Evolutionary conservation across 1,140 invertebrate genomes (phyloP).

Genomic region (Penaeus vannamei): DNA sequence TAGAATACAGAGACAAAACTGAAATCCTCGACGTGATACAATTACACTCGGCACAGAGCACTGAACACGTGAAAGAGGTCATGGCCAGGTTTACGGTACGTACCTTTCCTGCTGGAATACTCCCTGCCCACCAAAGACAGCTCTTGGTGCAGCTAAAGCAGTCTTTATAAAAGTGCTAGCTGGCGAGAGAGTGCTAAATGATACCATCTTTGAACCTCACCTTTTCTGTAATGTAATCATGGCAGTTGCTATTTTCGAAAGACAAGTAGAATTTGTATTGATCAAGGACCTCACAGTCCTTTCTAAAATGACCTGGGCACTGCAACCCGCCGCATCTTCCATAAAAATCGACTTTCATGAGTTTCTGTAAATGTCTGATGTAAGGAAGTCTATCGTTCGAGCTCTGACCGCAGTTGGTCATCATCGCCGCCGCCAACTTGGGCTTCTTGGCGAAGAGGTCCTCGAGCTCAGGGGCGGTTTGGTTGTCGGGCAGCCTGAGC

Average conservation of each 20-base stretch:
- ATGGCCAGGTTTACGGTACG: too few species aligned
- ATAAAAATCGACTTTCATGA: constrained; percentile 77
- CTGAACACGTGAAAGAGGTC: too few species aligned
- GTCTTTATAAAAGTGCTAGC: constrained; percentile 34
- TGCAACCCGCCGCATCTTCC: constrained; percentile 74
- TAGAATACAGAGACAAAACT: too few species aligned
- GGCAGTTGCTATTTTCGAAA: constrained; percentile 82
- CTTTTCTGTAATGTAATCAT: constrained; percentile 82
- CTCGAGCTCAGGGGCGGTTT: not conserved
- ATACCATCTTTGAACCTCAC: constrained; percentile 26
- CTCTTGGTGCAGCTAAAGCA: too few species aligned
- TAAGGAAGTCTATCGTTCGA: constrained; percentile 76
- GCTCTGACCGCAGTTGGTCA: constrained; percentile 76
- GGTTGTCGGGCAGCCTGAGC: constrained; percentile 68
- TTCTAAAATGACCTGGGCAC: constrained; percentile 76
- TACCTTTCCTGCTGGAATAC: too few species aligned
- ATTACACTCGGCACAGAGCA: too few species aligned
- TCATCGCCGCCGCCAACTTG: constrained; percentile 75
- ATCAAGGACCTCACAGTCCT: constrained; percentile 75
- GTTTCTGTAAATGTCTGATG: constrained; percentile 75
- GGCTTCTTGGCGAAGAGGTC: constrained; percentile 43
- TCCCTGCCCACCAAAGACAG: not conserved
- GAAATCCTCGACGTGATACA: too few species aligned
- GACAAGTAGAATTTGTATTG: constrained; percentile 83
- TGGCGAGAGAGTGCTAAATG: not conserved